Base-by-base conservation (phyloP, 2,113 vertebrate genomes). In the Sardina pilchardus region DNA sequence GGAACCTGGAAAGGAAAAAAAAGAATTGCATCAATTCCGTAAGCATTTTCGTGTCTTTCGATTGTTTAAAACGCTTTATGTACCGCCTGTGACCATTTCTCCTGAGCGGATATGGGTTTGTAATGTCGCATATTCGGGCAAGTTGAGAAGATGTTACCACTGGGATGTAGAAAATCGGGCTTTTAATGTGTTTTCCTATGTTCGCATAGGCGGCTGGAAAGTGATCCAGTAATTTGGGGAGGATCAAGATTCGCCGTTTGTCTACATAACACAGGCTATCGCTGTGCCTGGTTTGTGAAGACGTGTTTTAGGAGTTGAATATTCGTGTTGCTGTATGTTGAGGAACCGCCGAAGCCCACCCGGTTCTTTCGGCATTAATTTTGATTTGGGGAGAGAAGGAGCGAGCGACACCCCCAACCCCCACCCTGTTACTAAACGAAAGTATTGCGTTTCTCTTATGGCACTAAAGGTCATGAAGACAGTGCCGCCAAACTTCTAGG, bases 21-120 rank as follows among this genome's bases (percentile, higher is more conserved):
- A 91, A 94, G 95, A 95, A 94, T 90, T 82, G 92, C 95, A 92
- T 94, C 94, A 88, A 93, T 94, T 91, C 94, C 93, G 95, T 95
- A 95, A 96, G 95, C 80, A 82, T 80, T 88, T 84, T 83, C 84
- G 87, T 78, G 67, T 34, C 12, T 84, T 21, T 85, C 86, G 59
- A 85, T 84, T 59, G 56, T 71, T 85, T 82, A n/a, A 83, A 8
- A 48, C 78, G 53, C n/a, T 84, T 16, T 50, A n/a, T 83, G 82
- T 78, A 82, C 85, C n/a, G 53, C 59, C 63, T n/a, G 36, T 39
- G 71, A 3, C 34, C 34, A 44, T 53, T 39, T 82, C 43, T 63
- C 1, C 26, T 48, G 67, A 47, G 34, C 9, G 48, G 67, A 26
- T 83, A 24, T 71, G 30, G 44, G 59, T n/a, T 78, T 85, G 59